Conservation (phyloP, 2,797 vertebrate species). For the Somateria mollissima region DNA sequence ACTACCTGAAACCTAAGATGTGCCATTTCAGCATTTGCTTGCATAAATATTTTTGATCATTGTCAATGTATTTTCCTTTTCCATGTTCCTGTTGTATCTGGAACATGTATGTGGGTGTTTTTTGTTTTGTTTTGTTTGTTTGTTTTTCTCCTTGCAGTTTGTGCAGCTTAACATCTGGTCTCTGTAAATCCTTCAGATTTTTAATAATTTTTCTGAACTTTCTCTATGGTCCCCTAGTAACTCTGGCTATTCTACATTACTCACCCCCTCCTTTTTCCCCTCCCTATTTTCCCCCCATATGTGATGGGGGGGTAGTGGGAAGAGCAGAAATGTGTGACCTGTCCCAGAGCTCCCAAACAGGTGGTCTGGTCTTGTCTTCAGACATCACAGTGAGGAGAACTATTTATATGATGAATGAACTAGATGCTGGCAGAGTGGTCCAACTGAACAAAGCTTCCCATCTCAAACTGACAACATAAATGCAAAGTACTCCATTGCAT, state of each 20-base stretch:
- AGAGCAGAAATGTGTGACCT: not conserved
- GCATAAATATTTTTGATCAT: not conserved
- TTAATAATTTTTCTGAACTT: not conserved
- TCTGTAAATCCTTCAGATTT: not conserved
- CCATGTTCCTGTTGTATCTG: not conserved
- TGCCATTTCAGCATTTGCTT: not conserved
- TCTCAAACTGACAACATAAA: not conserved
- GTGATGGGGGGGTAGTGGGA: accelerated
- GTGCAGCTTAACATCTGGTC: not conserved
- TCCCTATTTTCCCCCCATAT: accelerated
- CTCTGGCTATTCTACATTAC: not conserved
- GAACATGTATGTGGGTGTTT: no score
- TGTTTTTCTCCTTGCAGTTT: not conserved
- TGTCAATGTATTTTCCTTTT: not conserved
- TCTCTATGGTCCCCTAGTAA: accelerated
- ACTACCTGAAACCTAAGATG: not conserved
- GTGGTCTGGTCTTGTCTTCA: not conserved
- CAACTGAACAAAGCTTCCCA: not conserved
- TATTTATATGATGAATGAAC: not conserved
- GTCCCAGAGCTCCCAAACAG: not conserved
- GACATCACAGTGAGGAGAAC: not conserved
- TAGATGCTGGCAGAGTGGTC: not conserved
- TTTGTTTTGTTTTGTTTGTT: no score
- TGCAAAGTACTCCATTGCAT: not conserved
- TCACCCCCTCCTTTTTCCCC: accelerated